Base-by-base conservation (phyloP, 2,888 invertebrate species). In the Altica lythri region DNA sequence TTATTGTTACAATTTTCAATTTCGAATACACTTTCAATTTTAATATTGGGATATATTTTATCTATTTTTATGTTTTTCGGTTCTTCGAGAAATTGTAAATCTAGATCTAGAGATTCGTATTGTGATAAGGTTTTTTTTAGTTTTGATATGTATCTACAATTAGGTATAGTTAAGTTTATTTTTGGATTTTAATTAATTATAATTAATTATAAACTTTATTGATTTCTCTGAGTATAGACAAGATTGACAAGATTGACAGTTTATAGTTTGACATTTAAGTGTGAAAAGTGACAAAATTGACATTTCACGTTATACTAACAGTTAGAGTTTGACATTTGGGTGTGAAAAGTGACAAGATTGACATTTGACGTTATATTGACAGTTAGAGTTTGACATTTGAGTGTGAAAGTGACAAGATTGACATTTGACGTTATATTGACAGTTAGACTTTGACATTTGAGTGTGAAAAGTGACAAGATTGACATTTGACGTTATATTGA, bases 31-130 rank as follows among this genome's bases (percentile, higher is more conserved):
- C 43, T 35, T 43, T 57, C 46, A 13, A 57, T 53, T 55, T 57
- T 48, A 2, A 64, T 40, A 6, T 57, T 45, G 3, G 57, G 53
- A 13, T 57, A 42, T 14, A 60, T 47, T 42, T 53, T 54, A 16
- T 57, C 16, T 17, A 57, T 48, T 0, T 8, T 12, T 13, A 16
- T n/a, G 14, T 48, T 13, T 13, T 38, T 13, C 12, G 29, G 16
- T 25, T 52, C 29, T 27, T 42, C 51, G n/a, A 47, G 10, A 34
- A 17, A 45, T 19, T 10, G 12, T 10, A 35, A 12, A 9, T 55
- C 55, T 10, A 35, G n/a, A 9, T 55, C 55, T 17, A 53, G 6
- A 2, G 60, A 53, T 29, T 57, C 60, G 9, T 40, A 32, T 12
- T 45, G 43, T 25, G 25, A 16, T n/a, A 43, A 25, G 2, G 42